Percentiles rank a stretch among this genome's conserved stretches.
Conservation (phyloP, 2,888 invertebrate species). For the Charanyca ferruginea region DNA sequence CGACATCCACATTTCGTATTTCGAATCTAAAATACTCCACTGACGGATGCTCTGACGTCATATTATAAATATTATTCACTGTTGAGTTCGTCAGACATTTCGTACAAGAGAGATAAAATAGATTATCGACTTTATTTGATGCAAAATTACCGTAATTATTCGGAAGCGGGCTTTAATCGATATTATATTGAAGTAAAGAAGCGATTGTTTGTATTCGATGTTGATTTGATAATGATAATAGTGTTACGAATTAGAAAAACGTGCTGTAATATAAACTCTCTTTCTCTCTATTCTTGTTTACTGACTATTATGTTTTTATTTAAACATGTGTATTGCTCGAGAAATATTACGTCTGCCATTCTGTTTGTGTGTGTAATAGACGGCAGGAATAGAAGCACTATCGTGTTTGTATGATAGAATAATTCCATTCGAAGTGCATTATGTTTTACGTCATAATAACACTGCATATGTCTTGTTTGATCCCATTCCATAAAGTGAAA, state of each 20-base stretch:
- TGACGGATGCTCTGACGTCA: slow-evolving; percentile 62
- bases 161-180: neutral
- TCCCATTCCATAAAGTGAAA: too few species aligned
- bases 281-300: neutral
- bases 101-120: slow-evolving; percentile 31
- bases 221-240: neutral
- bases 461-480: too few species aligned
- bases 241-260: neutral
- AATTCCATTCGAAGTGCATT: neutral
- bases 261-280: neutral
- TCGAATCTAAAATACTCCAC: slow-evolving; percentile 53
- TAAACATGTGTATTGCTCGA: slow-evolving; percentile 8
- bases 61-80: slow-evolving; percentile 70
- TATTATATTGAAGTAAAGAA: slow-evolving; percentile 2
- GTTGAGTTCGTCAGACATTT: slow-evolving; percentile 46
- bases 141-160: neutral
- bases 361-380: slow-evolving; percentile 12
- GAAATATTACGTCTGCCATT: slow-evolving; percentile 7
- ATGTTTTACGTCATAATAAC: neutral
- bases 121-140: slow-evolving; percentile 9
- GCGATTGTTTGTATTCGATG: neutral
- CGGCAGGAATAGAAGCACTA: neutral
- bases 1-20: slow-evolving; percentile 39
- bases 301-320: neutral
- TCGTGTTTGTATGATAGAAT: neutral